Conservation (phyloP, 1,140 invertebrate genomes). For the Cecropterus lyciades region DNA sequence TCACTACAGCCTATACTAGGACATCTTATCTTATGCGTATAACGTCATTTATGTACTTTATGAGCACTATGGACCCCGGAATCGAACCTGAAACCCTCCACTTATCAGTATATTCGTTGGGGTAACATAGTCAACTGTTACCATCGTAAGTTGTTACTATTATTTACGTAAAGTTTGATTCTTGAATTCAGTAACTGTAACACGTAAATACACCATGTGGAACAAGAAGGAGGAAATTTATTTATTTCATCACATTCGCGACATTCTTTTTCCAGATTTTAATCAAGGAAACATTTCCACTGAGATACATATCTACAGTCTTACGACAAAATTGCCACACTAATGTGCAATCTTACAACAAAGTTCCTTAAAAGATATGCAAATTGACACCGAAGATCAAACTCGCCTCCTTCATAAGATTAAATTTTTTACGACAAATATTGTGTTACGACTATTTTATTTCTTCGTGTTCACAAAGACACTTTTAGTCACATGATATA, state of each 20-base stretch:
- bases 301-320: conserved; percentile 7
- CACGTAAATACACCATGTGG: too few relatives aligned
- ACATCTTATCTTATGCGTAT: too few relatives aligned
- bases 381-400: conserved; percentile 18
- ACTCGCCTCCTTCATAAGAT: conserved; percentile 15
- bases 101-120: too few relatives aligned
- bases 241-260: not conserved
- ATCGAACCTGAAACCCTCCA: too few relatives aligned
- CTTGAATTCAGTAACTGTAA: too few relatives aligned
- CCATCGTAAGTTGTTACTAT: too few relatives aligned
- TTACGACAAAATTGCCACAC: conserved; percentile 21
- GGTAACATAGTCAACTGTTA: too few relatives aligned
- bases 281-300: conserved; percentile 16
- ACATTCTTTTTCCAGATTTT: conserved; percentile 19
- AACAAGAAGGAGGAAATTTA: not conserved
- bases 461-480: not conserved
- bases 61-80: too few relatives aligned
- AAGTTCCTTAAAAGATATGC: conserved; percentile 28
- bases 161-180: too few relatives aligned
- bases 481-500: not conserved
- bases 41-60: too few relatives aligned
- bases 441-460: conserved; percentile 19
- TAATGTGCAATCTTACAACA: conserved; percentile 24
- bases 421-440: conserved; percentile 22
- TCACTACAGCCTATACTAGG: too few relatives aligned